Conservation (phyloP, 2,113 vertebrate genomes). For the Aptenodytes forsteri region DNA sequence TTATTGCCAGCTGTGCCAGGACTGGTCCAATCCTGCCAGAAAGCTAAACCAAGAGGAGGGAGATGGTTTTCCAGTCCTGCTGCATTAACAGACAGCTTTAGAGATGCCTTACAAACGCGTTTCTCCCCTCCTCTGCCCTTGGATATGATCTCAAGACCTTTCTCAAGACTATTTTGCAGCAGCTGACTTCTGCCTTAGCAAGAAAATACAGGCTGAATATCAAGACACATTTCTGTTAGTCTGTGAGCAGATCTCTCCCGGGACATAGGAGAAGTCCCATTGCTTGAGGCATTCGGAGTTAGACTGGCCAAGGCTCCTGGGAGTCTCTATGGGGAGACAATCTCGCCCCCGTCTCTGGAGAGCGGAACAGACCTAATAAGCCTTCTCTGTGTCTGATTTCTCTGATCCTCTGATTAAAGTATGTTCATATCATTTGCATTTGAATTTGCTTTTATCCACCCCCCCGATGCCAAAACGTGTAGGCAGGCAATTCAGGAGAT, state of each 20-base stretch:
- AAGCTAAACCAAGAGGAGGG: not conserved
- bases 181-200: not conserved
- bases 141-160: not conserved
- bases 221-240: not conserved
- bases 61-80: not conserved
- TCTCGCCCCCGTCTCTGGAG: not conserved
- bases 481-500: constrained; percentile 24
- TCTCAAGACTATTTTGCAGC: not conserved
- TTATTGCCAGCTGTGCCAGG: not conserved
- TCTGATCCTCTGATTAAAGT: constrained; percentile 65
- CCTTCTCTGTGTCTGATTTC: constrained; percentile 15
- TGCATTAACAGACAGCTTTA: not conserved
- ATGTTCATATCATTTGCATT: constrained; percentile 60
- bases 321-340: constrained; percentile 19
- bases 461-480: not conserved
- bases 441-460: constrained; percentile 60
- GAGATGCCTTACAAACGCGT: not conserved
- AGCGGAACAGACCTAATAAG: not conserved
- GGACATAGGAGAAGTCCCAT: not conserved
- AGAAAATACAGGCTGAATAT: not conserved
- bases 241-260: not conserved
- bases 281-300: constrained; percentile 24
- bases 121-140: not conserved
- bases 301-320: constrained; percentile 47
- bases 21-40: not conserved